Conservation (phyloP, 2,113 vertebrate genomes). For the Callocephalon fimbriatum region DNA sequence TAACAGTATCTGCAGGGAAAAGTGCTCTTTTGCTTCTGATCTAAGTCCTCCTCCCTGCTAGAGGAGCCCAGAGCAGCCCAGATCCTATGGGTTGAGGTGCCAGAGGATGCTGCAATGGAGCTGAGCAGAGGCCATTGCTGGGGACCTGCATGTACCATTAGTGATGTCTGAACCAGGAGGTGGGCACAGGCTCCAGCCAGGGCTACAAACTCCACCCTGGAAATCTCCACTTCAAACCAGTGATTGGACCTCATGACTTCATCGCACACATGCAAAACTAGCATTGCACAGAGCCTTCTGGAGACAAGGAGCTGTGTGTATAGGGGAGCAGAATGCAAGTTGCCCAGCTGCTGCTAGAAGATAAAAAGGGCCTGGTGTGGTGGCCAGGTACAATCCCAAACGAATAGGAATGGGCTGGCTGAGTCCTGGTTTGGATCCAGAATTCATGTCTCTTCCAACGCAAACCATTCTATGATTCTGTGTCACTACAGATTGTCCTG, state of each 20-base stretch:
- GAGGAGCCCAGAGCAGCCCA: neutral
- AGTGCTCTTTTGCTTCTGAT: neutral
- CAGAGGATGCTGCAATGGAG: constrained; percentile 25
- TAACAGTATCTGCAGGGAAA: neutral
- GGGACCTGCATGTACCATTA: neutral
- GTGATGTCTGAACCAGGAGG: neutral
- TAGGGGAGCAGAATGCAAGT: rapidly evolving
- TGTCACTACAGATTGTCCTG: rapidly evolving
- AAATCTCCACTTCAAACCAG: neutral
- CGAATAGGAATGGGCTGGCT: neutral
- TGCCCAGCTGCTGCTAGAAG: neutral
- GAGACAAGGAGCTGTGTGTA: neutral
- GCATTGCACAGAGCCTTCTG: neutral
- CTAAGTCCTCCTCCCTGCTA: neutral
- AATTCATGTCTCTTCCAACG: neutral
- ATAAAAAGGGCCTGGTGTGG: neutral
- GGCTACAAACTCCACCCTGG: neutral
- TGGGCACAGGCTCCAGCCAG: neutral
- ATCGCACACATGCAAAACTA: neutral
- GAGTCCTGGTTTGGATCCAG: neutral
- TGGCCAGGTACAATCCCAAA: neutral
- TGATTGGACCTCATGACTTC: neutral
- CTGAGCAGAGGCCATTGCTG: neutral
- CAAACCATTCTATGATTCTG: neutral
- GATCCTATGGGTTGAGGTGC: neutral